A percentile compares a stretch with the other conserved stretches of the same genome.
Evolutionary conservation across 2,797 vertebrate genomes (phyloP).

Genomic region (Scyliorhinus canicula): DNA sequence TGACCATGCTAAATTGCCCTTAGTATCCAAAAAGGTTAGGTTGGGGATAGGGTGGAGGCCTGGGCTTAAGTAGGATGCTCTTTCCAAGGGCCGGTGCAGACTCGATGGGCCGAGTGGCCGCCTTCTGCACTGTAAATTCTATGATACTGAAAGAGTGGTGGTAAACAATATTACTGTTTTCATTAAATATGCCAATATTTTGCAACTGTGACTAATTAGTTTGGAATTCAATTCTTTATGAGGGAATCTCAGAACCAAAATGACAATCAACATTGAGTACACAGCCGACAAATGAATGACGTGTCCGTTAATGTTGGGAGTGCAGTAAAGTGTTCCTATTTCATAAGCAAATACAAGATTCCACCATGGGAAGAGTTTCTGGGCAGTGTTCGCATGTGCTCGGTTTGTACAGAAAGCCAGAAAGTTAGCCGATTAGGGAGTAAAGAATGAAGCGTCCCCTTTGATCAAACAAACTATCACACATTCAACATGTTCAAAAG

Average conservation of each 20-base stretch:
- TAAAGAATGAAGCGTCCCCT: background rate
- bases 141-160: background rate
- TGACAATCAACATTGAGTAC: background rate
- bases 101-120: too few relatives aligned
- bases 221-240: too few relatives aligned
- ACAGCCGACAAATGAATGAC: background rate
- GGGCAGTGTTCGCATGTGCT: background rate
- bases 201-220: background rate
- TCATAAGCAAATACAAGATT: background rate
- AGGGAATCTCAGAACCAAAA: background rate
- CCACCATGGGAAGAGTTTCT: background rate
- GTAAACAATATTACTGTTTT: background rate
- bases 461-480: background rate
- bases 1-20: too few relatives aligned
- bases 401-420: background rate
- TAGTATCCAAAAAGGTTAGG: too few relatives aligned
- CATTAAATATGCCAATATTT: background rate
- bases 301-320: background rate
- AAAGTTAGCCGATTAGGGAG: background rate
- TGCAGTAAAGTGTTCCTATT: background rate
- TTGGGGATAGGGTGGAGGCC: too few relatives aligned
- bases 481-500: background rate
- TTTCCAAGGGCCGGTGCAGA: too few relatives aligned
- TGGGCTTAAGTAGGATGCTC: too few relatives aligned
- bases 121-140: too few relatives aligned